phyloP scores from a whole-genome alignment of 2,888 invertebrate genomes.

The Tetanocera ferruginea region DNA sequence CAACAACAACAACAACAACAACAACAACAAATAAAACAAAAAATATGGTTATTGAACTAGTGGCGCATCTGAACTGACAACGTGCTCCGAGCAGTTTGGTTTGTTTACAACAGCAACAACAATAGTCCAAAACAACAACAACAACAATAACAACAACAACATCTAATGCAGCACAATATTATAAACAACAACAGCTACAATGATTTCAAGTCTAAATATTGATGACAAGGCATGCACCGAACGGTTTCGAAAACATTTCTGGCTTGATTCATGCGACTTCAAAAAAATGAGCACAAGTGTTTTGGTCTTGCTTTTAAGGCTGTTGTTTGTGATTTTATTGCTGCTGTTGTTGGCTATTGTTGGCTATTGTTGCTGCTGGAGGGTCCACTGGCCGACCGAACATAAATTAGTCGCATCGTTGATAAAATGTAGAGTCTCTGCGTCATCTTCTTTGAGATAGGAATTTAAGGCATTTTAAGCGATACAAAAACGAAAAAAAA shows the following conservation, averaged over 20 bases:
- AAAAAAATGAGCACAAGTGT: conserved; percentile 11
- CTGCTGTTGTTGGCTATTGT: neutral
- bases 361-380: neutral
- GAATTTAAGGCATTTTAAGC: neutral
- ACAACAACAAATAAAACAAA: too few species aligned
- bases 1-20: too few species aligned
- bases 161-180: neutral
- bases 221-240: conserved; percentile 26
- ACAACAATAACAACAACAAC: neutral
- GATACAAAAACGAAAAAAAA: neutral
- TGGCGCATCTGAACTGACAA: too few species aligned
- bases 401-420: conserved; percentile 50
- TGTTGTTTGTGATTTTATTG: neutral
- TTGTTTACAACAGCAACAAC: too few species aligned
- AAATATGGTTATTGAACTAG: too few species aligned
- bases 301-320: neutral
- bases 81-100: too few species aligned
- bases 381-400: conserved; percentile 41
- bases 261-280: conserved; percentile 4
- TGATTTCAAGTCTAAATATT: conserved; percentile 10
- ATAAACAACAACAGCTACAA: neutral
- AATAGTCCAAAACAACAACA: neutral
- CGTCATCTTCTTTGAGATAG: conserved; percentile 19
- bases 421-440: conserved; percentile 41
- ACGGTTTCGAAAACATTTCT: neutral